Conservation (phyloP, 2,113 vertebrate species). For the Chauna torquata region DNA sequence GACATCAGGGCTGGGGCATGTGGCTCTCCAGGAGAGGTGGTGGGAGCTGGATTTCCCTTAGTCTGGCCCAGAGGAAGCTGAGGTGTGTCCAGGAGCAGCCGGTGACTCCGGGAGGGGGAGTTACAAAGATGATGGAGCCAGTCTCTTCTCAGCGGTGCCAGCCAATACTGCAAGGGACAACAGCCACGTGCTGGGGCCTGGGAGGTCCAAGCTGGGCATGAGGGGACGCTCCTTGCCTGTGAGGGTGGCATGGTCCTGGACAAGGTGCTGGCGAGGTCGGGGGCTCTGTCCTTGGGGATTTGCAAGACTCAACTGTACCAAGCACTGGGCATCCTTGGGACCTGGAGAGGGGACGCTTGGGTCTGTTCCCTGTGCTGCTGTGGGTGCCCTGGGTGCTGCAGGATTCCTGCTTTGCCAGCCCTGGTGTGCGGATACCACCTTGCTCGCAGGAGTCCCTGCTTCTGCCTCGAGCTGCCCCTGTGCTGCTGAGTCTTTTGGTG, state of each 20-base stretch:
- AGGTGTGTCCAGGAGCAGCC: background rate
- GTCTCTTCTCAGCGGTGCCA: background rate
- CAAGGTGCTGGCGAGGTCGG: background rate
- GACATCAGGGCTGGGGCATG: fast-evolving
- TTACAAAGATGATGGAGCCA: background rate
- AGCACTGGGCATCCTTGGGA: background rate
- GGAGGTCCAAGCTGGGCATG: background rate
- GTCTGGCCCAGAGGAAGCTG: background rate
- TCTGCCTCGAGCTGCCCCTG: background rate
- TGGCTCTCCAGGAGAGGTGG: fast-evolving
- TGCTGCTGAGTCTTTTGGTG: background rate
- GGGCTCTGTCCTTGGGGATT: background rate
- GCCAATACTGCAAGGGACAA: background rate
- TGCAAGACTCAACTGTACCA: fast-evolving
- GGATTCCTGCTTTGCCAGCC: background rate
- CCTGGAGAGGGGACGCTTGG: fast-evolving
- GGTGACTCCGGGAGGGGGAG: background rate
- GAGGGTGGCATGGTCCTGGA: background rate
- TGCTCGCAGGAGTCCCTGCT: background rate
- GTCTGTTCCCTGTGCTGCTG: fast-evolving
- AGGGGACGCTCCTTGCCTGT: fast-evolving
- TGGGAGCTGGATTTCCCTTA: background rate
- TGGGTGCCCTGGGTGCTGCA: background rate
- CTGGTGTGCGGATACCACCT: background rate
- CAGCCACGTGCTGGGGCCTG: background rate